Evolutionary conservation across 2,113 vertebrate species (phyloP), one percentile per base, ranked within the genome.

Genomic region (Epinephelus fuscoguttatus): DNA sequence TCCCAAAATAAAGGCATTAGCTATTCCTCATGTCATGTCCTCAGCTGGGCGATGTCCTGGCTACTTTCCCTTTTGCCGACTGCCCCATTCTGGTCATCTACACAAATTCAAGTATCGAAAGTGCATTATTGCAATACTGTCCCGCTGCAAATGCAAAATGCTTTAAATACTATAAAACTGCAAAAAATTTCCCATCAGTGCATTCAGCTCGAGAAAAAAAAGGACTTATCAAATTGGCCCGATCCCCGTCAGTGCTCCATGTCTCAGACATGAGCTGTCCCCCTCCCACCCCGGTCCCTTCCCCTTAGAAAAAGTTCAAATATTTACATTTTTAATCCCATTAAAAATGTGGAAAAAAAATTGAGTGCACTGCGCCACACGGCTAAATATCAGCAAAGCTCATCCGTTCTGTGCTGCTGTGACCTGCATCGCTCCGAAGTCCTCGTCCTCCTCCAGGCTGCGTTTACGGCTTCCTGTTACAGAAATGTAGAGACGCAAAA

Each of bases 51-150:
- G 86, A 96, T 92, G 89, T 95, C 93, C 90, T 88, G 56, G 57
- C 85, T 84, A 81, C 66, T 75, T 94, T 94, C 94, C 93, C 93
- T 91, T 91, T 88, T 82, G 77, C 84, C 75, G 30, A 88, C 61
- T 92, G 94, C 78, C 85, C 89, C 88, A 92, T 56, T 88, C 95
- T 94, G 95, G 95, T 96, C 94, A 95, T 97, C 95, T 96, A 96
- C 96, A 93, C 88, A 86, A 93, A 93, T 98, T 98, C 97, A 99
- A 98, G 98, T 98, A 99, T 99, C 92, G 97, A 98, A 99, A 98
- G 97, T 97, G 97, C 97, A 97, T 99, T 97, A 98, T 99, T 99
- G 97, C 98, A 99, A 96, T 99, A 98, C 97, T 97, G 98, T 98
- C 97, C 98, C 96, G 97, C 97, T 97, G 96, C 96, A 97, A 98